Evolutionary conservation across 2,113 vertebrate species (phyloP).

Genomic region (Progne subis): DNA sequence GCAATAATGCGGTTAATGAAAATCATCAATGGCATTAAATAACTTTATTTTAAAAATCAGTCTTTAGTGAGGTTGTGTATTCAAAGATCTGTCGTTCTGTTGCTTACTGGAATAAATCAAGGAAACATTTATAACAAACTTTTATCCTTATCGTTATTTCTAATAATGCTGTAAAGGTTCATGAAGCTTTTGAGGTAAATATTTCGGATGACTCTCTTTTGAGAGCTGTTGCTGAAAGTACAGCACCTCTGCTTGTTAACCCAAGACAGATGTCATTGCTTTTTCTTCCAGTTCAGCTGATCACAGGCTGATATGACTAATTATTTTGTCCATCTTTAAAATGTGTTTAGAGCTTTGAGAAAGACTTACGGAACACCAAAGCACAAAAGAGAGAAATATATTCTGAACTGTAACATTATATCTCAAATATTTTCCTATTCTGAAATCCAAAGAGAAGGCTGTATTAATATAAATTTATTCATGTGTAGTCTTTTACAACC

Average conservation of each 20-base stretch:
- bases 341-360: not conserved
- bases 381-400: not conserved
- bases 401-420: not conserved
- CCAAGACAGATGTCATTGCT: slow-evolving; percentile 12
- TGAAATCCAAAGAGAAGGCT: not conserved
- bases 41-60: not conserved
- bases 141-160: not conserved
- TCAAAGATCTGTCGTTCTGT: not conserved
- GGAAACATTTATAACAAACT: not conserved
- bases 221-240: not conserved
- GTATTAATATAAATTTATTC: not conserved
- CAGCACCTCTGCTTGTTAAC: slow-evolving; percentile 7
- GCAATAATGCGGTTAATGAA: not conserved
- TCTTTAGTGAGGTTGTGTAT: not conserved
- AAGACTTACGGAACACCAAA: not conserved
- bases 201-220: not conserved
- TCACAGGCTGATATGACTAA: not conserved
- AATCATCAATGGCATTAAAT: not conserved
- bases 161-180: not conserved
- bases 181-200: not conserved
- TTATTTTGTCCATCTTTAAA: not conserved
- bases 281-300: slow-evolving; percentile 22
- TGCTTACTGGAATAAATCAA: not conserved
- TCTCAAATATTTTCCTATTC: not conserved
- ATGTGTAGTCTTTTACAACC: not conserved